Percentiles rank a stretch among this genome's conserved stretches.
phyloP scores from a whole-genome alignment of 2,888 invertebrate genomes.

The Gerris lacustris region DNA sequence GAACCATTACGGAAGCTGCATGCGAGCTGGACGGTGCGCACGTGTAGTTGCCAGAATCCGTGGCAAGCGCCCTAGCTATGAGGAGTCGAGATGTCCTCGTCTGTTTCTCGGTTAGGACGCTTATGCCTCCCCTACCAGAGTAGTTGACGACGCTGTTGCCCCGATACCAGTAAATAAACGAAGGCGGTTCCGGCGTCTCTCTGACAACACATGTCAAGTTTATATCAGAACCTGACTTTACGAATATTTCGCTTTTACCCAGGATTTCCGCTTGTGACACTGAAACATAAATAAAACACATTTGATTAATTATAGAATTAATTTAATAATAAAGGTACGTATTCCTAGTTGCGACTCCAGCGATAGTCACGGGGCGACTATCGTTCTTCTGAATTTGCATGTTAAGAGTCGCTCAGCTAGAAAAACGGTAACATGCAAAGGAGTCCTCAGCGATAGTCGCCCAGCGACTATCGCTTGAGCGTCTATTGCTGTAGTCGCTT shows the following conservation, averaged over 20 bases:
- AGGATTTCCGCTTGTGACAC: slow-evolving; percentile 81
- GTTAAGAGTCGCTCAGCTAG: too few species aligned
- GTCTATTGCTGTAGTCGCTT: too few species aligned
- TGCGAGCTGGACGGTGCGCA: slow-evolving; percentile 52
- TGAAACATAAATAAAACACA: slow-evolving; percentile 39
- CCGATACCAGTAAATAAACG: slow-evolving; percentile 53
- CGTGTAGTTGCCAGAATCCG: slow-evolving; percentile 54
- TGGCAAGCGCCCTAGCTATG: slow-evolving; percentile 49
- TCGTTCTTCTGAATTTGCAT: too few species aligned
- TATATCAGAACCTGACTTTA: slow-evolving; percentile 81
- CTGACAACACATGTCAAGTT: slow-evolving; percentile 79
- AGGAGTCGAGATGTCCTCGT: slow-evolving; percentile 41
- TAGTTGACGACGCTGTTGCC: slow-evolving; percentile 47
- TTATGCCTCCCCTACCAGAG: slow-evolving; percentile 41
- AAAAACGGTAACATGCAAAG: too few species aligned
- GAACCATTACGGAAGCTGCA: slow-evolving; percentile 69
- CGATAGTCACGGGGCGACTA: too few species aligned
- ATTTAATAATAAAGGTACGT: slow-evolving; percentile 6
- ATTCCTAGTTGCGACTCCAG: too few species aligned
- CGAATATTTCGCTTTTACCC: slow-evolving; percentile 72
- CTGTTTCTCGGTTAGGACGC: slow-evolving; percentile 44
- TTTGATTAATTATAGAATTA: background rate
- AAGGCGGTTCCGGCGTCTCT: slow-evolving; percentile 69
- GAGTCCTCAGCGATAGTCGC: too few species aligned
- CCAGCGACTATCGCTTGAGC: too few species aligned